Conservation (phyloP, 2,888 invertebrate species). For the Lottia scabra region DNA sequence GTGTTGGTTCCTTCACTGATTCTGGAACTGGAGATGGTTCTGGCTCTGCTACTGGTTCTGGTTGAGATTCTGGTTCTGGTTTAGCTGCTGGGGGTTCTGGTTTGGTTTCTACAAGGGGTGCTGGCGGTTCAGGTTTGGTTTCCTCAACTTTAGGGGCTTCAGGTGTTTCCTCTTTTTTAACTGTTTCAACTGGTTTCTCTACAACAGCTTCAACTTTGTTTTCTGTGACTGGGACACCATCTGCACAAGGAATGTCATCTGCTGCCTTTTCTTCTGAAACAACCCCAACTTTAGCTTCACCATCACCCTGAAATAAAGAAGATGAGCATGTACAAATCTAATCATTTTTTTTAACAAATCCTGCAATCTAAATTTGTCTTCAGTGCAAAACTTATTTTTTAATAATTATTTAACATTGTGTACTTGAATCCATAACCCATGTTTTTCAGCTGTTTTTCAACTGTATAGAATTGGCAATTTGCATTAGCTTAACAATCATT, state of each 20-base stretch:
- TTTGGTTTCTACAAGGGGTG: constrained; percentile 1
- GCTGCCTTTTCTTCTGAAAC: constrained; percentile 10
- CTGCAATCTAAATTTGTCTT: too few species aligned
- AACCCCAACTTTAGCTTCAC: neutral
- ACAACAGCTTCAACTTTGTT: constrained; percentile 17
- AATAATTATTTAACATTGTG: too few species aligned
- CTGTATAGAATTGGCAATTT: too few species aligned
- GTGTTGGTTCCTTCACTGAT: constrained; percentile 12
- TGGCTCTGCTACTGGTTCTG: constrained; percentile 2
- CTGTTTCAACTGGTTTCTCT: constrained; percentile 26
- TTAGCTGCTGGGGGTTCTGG: neutral
- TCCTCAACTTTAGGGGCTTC: constrained; percentile 19
- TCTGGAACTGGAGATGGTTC: constrained; percentile 7
- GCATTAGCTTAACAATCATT: too few species aligned
- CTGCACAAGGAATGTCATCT: constrained; percentile 12
- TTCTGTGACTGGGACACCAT: constrained; percentile 7
- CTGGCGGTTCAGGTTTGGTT: constrained; percentile 15
- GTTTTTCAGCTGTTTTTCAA: too few species aligned
- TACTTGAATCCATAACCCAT: too few species aligned
- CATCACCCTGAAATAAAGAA: constrained; percentile 6
- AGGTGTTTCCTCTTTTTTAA: constrained; percentile 19
- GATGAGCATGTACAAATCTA: neutral
- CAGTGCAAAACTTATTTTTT: too few species aligned
- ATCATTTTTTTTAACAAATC: too few species aligned
- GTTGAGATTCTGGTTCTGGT: constrained; percentile 6